Conservation (phyloP, 2,797 vertebrate species). For the Spinibarbus caldwelli region DNA sequence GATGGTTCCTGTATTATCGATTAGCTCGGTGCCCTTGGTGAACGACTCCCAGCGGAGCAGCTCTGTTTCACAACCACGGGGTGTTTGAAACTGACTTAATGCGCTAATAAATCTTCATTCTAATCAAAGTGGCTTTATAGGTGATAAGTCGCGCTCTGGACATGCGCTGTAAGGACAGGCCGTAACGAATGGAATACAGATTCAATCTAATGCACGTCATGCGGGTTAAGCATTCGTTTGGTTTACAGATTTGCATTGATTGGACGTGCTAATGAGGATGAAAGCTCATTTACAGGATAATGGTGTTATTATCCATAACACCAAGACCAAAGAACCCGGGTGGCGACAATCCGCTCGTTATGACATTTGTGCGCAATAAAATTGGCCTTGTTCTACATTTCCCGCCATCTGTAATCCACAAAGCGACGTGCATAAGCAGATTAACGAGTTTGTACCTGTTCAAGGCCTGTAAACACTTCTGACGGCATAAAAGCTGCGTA, state of each 20-base stretch:
- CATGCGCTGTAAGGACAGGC: conserved; percentile 75
- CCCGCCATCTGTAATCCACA: not conserved
- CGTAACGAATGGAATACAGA: conserved; percentile 65
- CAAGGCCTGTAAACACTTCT: conserved; percentile 31
- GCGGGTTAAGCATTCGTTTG: conserved; percentile 7
- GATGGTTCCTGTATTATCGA: conserved; percentile 77
- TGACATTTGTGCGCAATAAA: not conserved
- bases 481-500: conserved; percentile 6
- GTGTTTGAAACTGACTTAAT: conserved; percentile 74
- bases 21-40: conserved; percentile 76
- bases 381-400: not conserved
- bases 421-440: not conserved
- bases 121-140: conserved; percentile 77
- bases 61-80: conserved; percentile 71
- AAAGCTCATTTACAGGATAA: conserved; percentile 65
- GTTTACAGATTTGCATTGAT: not conserved
- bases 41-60: conserved; percentile 77
- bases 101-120: conserved; percentile 81
- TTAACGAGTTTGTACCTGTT: conserved; percentile 27
- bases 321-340: conserved; percentile 29
- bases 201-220: conserved; percentile 60
- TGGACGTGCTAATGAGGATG: conserved; percentile 62
- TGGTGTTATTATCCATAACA: conserved; percentile 56
- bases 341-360: not conserved
- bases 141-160: conserved; percentile 71